Base-by-base conservation (phyloP, 1,140 invertebrate species). In the Charaxes varanes region DNA sequence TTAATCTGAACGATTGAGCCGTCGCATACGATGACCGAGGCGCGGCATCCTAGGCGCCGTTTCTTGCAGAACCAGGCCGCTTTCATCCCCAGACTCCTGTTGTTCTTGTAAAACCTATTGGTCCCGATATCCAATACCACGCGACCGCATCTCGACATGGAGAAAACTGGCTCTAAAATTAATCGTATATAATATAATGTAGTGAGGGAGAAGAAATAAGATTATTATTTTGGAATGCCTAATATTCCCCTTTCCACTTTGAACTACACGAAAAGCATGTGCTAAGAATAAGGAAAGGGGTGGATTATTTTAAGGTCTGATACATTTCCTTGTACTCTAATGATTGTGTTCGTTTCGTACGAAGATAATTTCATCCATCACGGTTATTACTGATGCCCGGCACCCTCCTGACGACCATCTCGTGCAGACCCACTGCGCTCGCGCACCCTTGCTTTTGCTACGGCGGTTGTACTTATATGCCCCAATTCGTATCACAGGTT, bases 41-140 rank as follows among this genome's bases (percentile, higher is more conserved):
- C 62, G 4, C 53, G 43, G 31, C 65, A 69, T 2, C 46, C 53
- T 2, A 15, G 4, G 3, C 18, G 16, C 3, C 22, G 7, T 18
- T 40, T 37, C 28, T 40, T 36, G 31, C 59, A 66, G 23, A 46
- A 66, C 59, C 59, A 66, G 2, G 53, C 38, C 2, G 56, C 43
- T 14, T 44, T 51, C 0, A 36, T 8, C 3, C 53, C 56, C 2
- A 10, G 33, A 28, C 56, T 57, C 2, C 46, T 41, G 19, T 60
- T 62, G 13, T 65, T 65, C 19, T 35, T 53, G 10, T 59, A 48
- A 26, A 42, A 65, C 8, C 45, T 52, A 24, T 59, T 36, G 3
- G 14, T 30, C 10, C 50, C 56, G 2, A 64, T 23, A 2, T 54
- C 21, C 1, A 69, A 26, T 4, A 62, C 51, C n/a, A 28, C 24